Evolutionary conservation across 1,140 invertebrate genomes (phyloP).

Genomic region (Lepidurus apus): DNA sequence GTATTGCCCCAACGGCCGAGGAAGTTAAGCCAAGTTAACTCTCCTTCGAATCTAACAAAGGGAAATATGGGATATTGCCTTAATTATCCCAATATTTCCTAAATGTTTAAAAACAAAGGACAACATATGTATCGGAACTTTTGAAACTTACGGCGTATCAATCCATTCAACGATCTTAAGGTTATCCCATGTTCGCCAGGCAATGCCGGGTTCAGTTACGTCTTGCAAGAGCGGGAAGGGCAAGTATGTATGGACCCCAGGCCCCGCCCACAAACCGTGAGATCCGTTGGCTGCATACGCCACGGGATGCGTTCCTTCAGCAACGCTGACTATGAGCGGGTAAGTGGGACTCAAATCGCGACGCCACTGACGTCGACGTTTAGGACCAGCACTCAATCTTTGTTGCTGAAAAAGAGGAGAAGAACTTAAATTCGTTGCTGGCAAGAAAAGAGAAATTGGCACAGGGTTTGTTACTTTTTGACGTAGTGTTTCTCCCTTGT

Average conservation of each 20-base stretch:
- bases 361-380: conserved; percentile 29
- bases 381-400: conserved; percentile 15
- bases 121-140: neutral
- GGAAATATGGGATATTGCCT: too few species aligned
- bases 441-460: neutral
- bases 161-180: conserved; percentile 34
- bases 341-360: conserved; percentile 33
- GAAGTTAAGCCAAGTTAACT: conserved; percentile 33
- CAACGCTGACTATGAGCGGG: conserved; percentile 34
- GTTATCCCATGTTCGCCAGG: conserved; percentile 38
- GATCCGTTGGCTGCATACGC: conserved; percentile 38
- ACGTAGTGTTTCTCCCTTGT: conserved; percentile 33
- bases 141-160: conserved; percentile 22
- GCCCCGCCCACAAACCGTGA: conserved; percentile 37
- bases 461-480: conserved; percentile 23
- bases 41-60: conserved; percentile 17
- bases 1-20: conserved; percentile 31
- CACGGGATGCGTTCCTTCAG: conserved; percentile 36
- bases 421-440: neutral
- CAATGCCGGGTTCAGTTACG: conserved; percentile 35
- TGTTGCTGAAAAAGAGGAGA: neutral
- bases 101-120: conserved; percentile 17
- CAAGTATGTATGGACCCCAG: conserved; percentile 37
- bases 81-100: neutral
- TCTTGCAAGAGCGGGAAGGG: conserved; percentile 37